Evolutionary conservation across 2,113 vertebrate species (phyloP).

Genomic region (Melanotaenia duboulayi): DNA sequence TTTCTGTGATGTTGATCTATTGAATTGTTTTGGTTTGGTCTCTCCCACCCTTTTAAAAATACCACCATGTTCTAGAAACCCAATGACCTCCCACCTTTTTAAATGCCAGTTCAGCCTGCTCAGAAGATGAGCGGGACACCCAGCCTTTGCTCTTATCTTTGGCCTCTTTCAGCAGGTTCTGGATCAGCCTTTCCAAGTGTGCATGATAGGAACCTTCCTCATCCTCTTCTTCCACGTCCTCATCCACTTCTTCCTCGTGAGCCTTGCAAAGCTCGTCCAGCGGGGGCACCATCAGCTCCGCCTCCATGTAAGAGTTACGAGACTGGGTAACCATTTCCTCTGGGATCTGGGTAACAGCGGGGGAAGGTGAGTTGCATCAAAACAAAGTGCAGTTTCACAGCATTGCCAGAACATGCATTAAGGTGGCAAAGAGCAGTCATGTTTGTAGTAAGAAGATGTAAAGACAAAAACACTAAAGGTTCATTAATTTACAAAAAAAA

Average conservation of each 20-base stretch:
- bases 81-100: conserved; percentile 87
- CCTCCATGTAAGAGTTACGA: conserved; percentile 90
- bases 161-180: conserved; percentile 91
- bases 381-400: not conserved
- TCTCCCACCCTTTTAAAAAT: not conserved
- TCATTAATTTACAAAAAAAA: too few relatives aligned
- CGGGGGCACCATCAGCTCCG: conserved; percentile 87
- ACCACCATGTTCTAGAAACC: not conserved
- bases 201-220: conserved; percentile 85
- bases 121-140: conserved; percentile 85
- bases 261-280: conserved; percentile 89
- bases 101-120: conserved; percentile 90
- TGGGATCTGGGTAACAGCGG: conserved; percentile 84
- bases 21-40: not conserved
- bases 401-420: not conserved
- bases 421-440: not conserved
- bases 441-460: too few relatives aligned
- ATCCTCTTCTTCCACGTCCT: conserved; percentile 84
- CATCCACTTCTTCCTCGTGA: conserved; percentile 68
- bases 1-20: not conserved
- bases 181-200: conserved; percentile 88
- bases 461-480: too few relatives aligned
- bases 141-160: conserved; percentile 94
- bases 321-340: conserved; percentile 93
- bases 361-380: not conserved